phyloP scores from a whole-genome alignment of 2,888 invertebrate species.

The Caenorhabditis sp. region DNA sequence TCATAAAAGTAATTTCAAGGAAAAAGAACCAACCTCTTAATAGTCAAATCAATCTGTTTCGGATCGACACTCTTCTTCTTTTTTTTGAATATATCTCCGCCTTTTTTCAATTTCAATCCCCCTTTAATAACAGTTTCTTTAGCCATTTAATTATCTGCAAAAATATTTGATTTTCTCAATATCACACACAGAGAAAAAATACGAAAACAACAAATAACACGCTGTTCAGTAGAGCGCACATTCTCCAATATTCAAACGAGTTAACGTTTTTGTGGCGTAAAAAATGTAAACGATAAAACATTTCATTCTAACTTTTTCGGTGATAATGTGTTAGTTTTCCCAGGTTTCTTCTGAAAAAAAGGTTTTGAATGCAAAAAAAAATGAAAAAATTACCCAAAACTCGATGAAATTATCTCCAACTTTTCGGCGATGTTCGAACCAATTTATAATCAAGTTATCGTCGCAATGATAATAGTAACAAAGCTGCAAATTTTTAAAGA shows the following conservation, averaged over 20 bases:
- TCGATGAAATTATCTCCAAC: background rate
- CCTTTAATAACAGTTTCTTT: constrained; percentile 54
- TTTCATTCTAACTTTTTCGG: too few relatives aligned
- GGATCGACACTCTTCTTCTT: constrained; percentile 49
- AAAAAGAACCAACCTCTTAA: constrained; percentile 25
- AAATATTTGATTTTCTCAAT: too few relatives aligned
- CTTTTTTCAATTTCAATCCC: constrained; percentile 56
- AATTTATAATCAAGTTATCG: background rate
- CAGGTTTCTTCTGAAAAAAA: background rate
- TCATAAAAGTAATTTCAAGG: too few relatives aligned
- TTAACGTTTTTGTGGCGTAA: too few relatives aligned
- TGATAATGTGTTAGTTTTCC: too few relatives aligned
- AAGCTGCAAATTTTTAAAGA: background rate
- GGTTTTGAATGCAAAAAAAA: background rate
- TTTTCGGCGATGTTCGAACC: background rate
- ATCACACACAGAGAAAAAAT: background rate
- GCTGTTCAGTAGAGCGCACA: background rate
- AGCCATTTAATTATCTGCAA: constrained; percentile 16
- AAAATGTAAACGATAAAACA: too few relatives aligned
- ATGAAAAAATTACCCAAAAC: background rate
- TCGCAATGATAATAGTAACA: background rate
- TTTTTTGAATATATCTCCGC: constrained; percentile 48
- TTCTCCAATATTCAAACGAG: background rate
- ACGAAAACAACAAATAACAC: background rate
- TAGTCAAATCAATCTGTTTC: constrained; percentile 49